Base-by-base conservation (phyloP, 64 coral and sea anemone genomes). In the Porites lutea region DNA sequence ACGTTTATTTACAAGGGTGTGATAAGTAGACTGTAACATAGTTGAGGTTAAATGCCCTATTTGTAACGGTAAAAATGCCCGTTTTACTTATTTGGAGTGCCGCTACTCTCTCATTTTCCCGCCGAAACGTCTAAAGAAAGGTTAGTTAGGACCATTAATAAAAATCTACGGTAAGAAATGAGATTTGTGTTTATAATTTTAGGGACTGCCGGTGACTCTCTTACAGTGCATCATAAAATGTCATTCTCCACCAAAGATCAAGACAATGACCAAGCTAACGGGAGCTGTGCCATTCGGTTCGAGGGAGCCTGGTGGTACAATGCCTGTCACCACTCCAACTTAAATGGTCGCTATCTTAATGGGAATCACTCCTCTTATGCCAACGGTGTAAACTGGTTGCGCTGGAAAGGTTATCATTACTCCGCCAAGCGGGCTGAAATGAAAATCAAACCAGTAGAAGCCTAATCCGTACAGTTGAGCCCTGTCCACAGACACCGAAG, bases 281-380 rank as follows among this genome's bases (percentile, higher is more conserved):
- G 3, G 12, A 65, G 14, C 9, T 90, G 88, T 13, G 45, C 88
- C 19, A 59, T 13, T 12, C n/a, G 22, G 13, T 49, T 16, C 59
- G 71, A 62, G 6, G 88, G 88, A 5, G 77, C 62, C 10, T 90
- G 88, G 88, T 90, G 88, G 88, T 90, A 81, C 23, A 90, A 81
- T 18, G 55, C 22, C 54, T 90, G 88, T 48, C 62, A 70, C 13
- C 6, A 11, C 0, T 90, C 88, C n/a, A 71, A 81, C 51, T 49
- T 90, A 10, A 90, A 90, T 72, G 88, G 88, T 3, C 63, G 80
- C 60, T 90, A 90, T 50, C 65, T 50, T 81, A 48, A 87, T 13
- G 84, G 84, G 15, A 7, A 72, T 12, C 84, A 87, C 48, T 58
- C 13, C 2, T 51, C 52, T 16, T 15, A 6, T 4, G 70, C 71